Base-by-base conservation (phyloP, 2,888 invertebrate species). In the Mythimna loreyi region DNA sequence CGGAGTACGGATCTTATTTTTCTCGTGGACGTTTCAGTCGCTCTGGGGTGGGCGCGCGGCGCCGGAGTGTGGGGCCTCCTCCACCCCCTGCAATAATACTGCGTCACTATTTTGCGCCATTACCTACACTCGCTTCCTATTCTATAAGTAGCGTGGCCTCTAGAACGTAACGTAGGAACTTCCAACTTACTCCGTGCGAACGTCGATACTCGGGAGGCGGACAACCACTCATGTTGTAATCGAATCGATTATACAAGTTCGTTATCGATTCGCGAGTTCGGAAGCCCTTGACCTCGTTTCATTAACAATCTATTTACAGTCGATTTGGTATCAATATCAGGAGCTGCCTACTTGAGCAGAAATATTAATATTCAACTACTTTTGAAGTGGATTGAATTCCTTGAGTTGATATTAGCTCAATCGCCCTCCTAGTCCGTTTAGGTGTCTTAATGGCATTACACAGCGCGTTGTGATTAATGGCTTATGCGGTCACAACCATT, bases 71-170 rank as follows among this genome's bases (percentile, higher is more conserved):
- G 91, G 86, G 89, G 82, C 75, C 87, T 78, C 90, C 91, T 86
- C 91, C 91, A 87, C 94, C 93, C 93, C 92, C 92, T 95, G 96
- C 95, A 96, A 96, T 96, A 96, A 96, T 96, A 96, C 96, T 96
- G 96, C 96, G 96, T 96, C 96, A 96, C 96, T 96, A 96, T 96
- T 96, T 96, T 96, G 96, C 96, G 95, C 96, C 96, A 96, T 96
- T 96, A 96, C 96, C 95, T 95, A 96, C 95, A 96, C 96, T 96
- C 92, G 94, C 95, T 95, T 95, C 95, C 94, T 94, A 94, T 95
- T 95, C 95, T 95, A 95, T 95, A 95, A 95, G 96, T 94, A 95
- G 94, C 92, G 89, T 85, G 85, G 86, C 78, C 87, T 86, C 79
- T 92, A 94, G 91, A 83, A 93, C 88, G 93, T 93, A 92, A 90